A percentile compares a stretch with the other conserved stretches of the same genome.
These are phyloP conservation scores for Ophiothrix spiculata DNA, from an alignment of 35 echinoderm and acorn worm genomes.

Conservation along the genomic window DNA sequence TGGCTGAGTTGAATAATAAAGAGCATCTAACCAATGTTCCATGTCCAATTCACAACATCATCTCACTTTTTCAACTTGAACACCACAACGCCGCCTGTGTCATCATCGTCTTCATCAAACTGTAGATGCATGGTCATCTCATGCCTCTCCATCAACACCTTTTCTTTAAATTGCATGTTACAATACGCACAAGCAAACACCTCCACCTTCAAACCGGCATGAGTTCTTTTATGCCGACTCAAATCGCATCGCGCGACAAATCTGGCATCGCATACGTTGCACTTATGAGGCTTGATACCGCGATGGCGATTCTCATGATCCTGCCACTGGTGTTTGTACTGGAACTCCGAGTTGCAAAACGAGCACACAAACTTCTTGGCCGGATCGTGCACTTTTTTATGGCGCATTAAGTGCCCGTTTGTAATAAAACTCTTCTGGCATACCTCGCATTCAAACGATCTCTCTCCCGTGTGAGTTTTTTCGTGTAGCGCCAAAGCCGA, in stretches of 20 bases:
- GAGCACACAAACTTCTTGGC: not conserved
- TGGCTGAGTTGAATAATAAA: too few relatives aligned
- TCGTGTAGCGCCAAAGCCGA: not conserved
- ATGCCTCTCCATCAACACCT: not conserved
- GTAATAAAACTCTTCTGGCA: not conserved
- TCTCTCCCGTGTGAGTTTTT: not conserved
- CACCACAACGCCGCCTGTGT: not conserved
- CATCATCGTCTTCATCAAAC: not conserved
- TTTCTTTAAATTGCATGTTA: not conserved
- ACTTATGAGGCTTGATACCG: not conserved
- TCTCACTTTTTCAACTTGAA: not conserved
- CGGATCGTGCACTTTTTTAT: not conserved
- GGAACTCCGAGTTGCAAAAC: not conserved
- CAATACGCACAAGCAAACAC: not conserved
- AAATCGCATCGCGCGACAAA: not conserved
- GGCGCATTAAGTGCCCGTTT: not conserved
- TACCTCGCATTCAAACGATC: not conserved
- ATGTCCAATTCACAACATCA: not conserved
- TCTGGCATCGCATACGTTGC: not conserved
- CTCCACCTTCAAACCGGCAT: not conserved
- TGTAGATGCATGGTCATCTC: not conserved
- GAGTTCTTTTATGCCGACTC: not conserved
- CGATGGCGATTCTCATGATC: not conserved
- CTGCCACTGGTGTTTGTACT: not conserved
- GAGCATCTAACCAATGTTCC: not conserved